Conservation (phyloP, 2,888 invertebrate species). For the Epiblema foenella region DNA sequence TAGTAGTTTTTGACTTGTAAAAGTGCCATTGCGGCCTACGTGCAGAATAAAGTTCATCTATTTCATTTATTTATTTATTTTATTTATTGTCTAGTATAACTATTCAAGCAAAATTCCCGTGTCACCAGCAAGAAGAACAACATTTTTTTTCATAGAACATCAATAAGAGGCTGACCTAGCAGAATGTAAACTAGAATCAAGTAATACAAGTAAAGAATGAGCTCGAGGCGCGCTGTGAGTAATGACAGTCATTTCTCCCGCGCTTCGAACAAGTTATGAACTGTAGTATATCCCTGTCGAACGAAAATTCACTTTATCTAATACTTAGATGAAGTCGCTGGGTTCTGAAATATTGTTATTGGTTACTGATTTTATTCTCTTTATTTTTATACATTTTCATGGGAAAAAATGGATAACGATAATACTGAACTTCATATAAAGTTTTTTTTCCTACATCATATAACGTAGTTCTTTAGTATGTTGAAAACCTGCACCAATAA, state of each 20-base stretch:
- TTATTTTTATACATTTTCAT: constrained; percentile 8
- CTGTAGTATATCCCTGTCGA: constrained; percentile 75
- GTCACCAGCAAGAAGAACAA: too few species aligned
- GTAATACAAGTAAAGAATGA: constrained; percentile 65
- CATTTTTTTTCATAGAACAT: too few species aligned
- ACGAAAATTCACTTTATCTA: constrained; percentile 73
- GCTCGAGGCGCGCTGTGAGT: constrained; percentile 69
- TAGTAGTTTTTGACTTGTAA: too few species aligned
- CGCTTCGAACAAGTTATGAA: constrained; percentile 68
- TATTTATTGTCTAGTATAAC: too few species aligned
- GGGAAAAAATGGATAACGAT: not conserved
- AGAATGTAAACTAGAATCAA: constrained; percentile 67
- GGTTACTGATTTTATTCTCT: constrained; percentile 34
- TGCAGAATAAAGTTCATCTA: too few species aligned
- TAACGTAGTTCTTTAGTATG: too few species aligned
- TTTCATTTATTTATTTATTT: too few species aligned
- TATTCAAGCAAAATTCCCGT: too few species aligned
- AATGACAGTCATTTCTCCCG: constrained; percentile 72
- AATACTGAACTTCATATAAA: not conserved
- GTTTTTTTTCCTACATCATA: not conserved
- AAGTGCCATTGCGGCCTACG: too few species aligned
- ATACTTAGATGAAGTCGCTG: constrained; percentile 49
- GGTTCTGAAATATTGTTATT: constrained; percentile 43
- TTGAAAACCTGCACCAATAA: too few species aligned
- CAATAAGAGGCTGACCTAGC: constrained; percentile 61